Evolutionary conservation across 2,888 invertebrate genomes (phyloP).

Genomic region (Epistrophella euchroma): DNA sequence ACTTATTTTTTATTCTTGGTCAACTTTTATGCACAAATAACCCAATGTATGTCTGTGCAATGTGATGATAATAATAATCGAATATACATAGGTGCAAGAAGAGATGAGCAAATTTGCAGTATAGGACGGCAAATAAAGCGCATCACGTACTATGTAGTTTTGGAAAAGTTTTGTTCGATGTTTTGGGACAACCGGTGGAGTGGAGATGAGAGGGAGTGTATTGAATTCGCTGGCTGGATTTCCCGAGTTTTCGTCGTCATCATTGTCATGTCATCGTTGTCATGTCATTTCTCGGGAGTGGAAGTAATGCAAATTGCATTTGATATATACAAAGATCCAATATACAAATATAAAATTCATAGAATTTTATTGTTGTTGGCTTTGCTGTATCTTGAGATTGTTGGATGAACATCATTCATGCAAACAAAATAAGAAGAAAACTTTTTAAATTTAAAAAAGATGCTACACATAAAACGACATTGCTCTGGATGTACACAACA

Average conservation of each 20-base stretch:
- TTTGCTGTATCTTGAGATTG: conserved; percentile 1
- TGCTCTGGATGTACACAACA: conserved; percentile 17
- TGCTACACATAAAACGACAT: neutral
- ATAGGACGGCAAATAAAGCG: conserved; percentile 11
- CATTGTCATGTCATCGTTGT: conserved; percentile 15
- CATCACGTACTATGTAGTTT: conserved; percentile 32
- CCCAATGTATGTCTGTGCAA: conserved; percentile 6
- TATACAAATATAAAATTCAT: conserved; percentile 31
- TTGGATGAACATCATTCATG: conserved; percentile 21
- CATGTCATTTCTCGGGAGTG: conserved; percentile 24
- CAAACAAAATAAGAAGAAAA: neutral
- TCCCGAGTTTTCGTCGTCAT: conserved; percentile 24
- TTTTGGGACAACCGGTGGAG: conserved; percentile 4
- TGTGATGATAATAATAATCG: conserved; percentile 52
- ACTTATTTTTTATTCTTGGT: neutral
- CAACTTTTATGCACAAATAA: neutral
- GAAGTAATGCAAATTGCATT: conserved; percentile 54
- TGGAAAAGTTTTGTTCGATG: conserved; percentile 44
- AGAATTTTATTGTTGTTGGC: neutral
- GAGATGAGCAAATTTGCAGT: conserved; percentile 18
- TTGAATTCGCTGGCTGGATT: neutral
- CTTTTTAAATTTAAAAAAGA: conserved; percentile 30
- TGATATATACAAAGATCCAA: conserved; percentile 11
- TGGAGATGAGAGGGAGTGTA: neutral
- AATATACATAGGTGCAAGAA: conserved; percentile 29